Conservation (phyloP, 1,140 invertebrate species). For the fruit fly (Drosophila melanogaster) region Release_6_plus_ISO1_MT NC_004354.4:15885001-15885500, state of each 20-base stretch:
- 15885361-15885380: conserved; percentile 9
- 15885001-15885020: conserved; percentile 83
- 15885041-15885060: conserved; percentile 93
- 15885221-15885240: conserved; percentile 10
- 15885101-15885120: conserved; percentile 44
- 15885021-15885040: conserved; percentile 93
- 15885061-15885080: conserved; percentile 91
- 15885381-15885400: conserved; percentile 17
- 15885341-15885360: conserved; percentile 70
- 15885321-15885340: conserved; percentile 79
- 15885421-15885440: conserved; percentile 1
- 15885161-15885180: conserved; percentile 30
- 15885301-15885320: conserved; percentile 69
- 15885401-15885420: conserved; percentile 9
- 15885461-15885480: not conserved
- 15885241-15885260: conserved; percentile 22
- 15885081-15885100: conserved; percentile 69
- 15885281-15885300: conserved; percentile 36
- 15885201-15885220: conserved; percentile 1
- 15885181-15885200: conserved; percentile 9
- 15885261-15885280: conserved; percentile 39
- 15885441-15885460: conserved; percentile 3
- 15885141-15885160: conserved; percentile 7
- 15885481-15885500: not conserved
- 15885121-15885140: conserved; percentile 51